Conservation (phyloP, 2,888 invertebrate species). For the Macrosoma leucophasiata region DNA sequence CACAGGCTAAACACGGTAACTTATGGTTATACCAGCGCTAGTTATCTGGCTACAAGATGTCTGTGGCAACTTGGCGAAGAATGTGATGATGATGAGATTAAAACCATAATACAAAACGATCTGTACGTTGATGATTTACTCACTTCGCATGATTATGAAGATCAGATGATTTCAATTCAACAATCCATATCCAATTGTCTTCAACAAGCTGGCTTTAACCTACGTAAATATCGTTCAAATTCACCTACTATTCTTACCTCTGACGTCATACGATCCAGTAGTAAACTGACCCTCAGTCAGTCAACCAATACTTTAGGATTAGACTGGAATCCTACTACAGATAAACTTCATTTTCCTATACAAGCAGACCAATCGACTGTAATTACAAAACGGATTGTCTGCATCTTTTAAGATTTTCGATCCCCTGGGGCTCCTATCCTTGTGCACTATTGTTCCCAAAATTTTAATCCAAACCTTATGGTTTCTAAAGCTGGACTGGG, state of each 20-base stretch:
- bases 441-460: slow-evolving; percentile 3
- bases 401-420: slow-evolving; percentile 4
- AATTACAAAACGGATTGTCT: slow-evolving; percentile 5
- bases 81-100: slow-evolving; percentile 8
- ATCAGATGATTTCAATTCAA: slow-evolving; percentile 1
- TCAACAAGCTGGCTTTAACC: slow-evolving; percentile 3
- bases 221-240: slow-evolving; percentile 11
- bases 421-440: slow-evolving; percentile 2
- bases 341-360: slow-evolving; percentile 1
- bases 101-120: slow-evolving; percentile 6
- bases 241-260: slow-evolving; percentile 7
- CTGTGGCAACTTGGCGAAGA: slow-evolving; percentile 18
- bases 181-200: background rate
- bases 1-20: slow-evolving; percentile 5
- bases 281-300: slow-evolving; percentile 2
- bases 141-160: background rate
- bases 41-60: slow-evolving; percentile 14
- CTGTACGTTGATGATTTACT: slow-evolving; percentile 6
- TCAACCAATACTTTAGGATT: slow-evolving; percentile 6
- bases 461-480: slow-evolving; percentile 5
- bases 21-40: slow-evolving; percentile 11
- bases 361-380: background rate
- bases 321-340: slow-evolving; percentile 5
- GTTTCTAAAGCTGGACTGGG: slow-evolving; percentile 2
- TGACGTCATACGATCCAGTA: background rate